Base-by-base conservation (phyloP, 2,113 vertebrate genomes). In the Gorsachius goisagi region DNA sequence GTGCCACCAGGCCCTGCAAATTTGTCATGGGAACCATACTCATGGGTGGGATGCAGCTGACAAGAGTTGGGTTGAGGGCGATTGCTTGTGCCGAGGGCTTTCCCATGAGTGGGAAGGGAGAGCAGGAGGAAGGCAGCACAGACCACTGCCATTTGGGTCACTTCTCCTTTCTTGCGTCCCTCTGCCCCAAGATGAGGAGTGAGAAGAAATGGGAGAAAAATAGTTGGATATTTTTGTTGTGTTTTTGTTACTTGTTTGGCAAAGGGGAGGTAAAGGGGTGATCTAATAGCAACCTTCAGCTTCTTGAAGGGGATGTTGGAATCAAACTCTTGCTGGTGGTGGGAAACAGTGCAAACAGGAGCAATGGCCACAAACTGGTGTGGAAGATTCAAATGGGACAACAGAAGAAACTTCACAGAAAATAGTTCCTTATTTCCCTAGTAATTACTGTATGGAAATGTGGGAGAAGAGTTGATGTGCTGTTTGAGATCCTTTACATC, bases 11-110 rank as follows among this genome's bases (percentile, higher is more conserved):
- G 6, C 12, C 23, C 30, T 11, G 20, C 26, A 73, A 44, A 52
- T 89, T 41, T 2, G 2, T 37, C 56, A 3, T 6, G 37, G 50
- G 21, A 80, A 37, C 32, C 3, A 0, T 52, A 37, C 49, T 73
- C n/a, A 45, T 15, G 60, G 35, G 49, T 62, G 41, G 30, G 16
- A 71, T 6, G 5, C 8, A 15, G 30, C 33, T 2, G 0, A 2
- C 9, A 33, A 63, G 32, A 6, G 5, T 22, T 56, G 32, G 26
- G 10, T 16, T 0, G 0, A 50, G 49, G 18, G 33, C 35, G 63
- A 68, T 33, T 77, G 80, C 24, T 49, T 16, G 3, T 49, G 26
- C 41, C 1, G 1, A 33, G 30, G 50, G 20, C 35, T 75, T 91
- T 82, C 62, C 62, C 3, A 0, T 30, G 62, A 18, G n/a, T 5